Conservation (phyloP, 2,113 vertebrate genomes). For the Monopterus albus region DNA sequence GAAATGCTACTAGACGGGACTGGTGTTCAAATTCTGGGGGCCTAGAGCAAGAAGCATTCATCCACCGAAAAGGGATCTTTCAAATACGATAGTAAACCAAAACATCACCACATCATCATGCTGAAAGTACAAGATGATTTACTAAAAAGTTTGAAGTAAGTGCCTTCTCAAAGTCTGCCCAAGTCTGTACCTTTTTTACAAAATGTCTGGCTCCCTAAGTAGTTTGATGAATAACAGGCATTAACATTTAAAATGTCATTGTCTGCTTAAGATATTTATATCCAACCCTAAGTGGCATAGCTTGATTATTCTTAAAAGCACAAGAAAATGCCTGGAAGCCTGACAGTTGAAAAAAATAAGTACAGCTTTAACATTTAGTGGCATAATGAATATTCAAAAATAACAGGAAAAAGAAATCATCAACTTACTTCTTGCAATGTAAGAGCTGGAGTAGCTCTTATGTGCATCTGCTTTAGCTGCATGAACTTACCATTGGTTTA, state of each 20-base stretch:
- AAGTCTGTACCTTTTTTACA: neutral
- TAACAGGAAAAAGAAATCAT: neutral
- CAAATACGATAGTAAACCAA: neutral
- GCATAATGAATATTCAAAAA: neutral
- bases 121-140: neutral
- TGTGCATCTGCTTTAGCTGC: too few species aligned
- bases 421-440: neutral
- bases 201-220: neutral
- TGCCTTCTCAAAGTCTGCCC: neutral
- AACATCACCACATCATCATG: neutral
- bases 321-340: neutral
- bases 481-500: too few species aligned
- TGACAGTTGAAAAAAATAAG: neutral
- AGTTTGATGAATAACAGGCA: constrained; percentile 22
- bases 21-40: constrained; percentile 38
- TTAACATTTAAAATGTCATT: constrained; percentile 23
- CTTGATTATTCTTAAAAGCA: neutral
- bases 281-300: neutral
- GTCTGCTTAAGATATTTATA: constrained; percentile 16
- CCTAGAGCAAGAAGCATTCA: constrained; percentile 24
- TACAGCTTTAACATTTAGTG: neutral
- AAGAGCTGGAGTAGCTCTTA: too few species aligned
- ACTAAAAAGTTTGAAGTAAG: too few species aligned
- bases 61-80: neutral
- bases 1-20: constrained; percentile 53